Base-by-base conservation (phyloP, 2,113 vertebrate species). In the Hystrix cristata region DNA sequence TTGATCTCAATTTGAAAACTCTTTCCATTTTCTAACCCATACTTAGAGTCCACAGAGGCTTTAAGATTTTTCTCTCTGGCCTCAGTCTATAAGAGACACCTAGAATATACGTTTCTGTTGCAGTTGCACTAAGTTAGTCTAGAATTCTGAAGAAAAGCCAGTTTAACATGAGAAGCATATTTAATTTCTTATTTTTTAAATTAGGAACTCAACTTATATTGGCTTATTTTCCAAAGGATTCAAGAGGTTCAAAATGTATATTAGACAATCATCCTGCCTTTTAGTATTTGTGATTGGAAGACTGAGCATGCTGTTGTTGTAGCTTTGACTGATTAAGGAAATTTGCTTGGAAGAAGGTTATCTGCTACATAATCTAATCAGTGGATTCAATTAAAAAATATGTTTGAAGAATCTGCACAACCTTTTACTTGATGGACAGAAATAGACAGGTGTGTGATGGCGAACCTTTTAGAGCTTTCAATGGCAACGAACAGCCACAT, bases 21-120 rank as follows among this genome's bases (percentile, higher is more conserved):
- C 7, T 74, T 69, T 65, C 5, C 1, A 80, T 27, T 90, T 46
- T 2, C 31, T 38, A 86, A 69, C 8, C 6, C 55, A 74, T 51
- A 60, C n/a, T 53, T n/a, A 27, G 18, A 94, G n/a, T 19, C 3
- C 31, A 79, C 55, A 96, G 23, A 80, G 25, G 10, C 7, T 19
- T 71, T 46, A n/a, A 87, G 48, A 53, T 88, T 29, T 74, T 43
- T 19, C 9, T 92, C 31, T 94, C 53, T 91, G 89, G 90, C 90
- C 16, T 94, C 7, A 78, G 76, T 62, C 7, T 88, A 0, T 95
- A 38, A 62, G 7, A 27, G 38, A 81, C 79, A 84, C 27, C 6
- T 65, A 27, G 9, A 87, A 1, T 67, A 27, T 96, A 0, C 72
- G 16, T 92, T 88, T 88, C 16, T 86, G 4, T 67, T 21, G 10